Evolutionary conservation across 2,797 vertebrate genomes (phyloP).

Genomic region (Sibirionetta formosa): DNA sequence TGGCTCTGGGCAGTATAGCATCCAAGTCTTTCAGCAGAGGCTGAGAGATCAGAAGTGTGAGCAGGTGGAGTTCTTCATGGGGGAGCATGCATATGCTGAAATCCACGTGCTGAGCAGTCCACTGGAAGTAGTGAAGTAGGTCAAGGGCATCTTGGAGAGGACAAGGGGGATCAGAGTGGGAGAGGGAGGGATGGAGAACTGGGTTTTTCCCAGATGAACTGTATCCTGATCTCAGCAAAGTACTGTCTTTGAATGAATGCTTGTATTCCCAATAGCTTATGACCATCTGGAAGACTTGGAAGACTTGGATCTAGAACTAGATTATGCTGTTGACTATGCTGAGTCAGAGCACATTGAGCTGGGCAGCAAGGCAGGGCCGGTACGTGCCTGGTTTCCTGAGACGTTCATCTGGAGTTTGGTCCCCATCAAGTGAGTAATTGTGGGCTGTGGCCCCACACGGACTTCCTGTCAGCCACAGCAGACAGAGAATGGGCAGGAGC

Average conservation of each 20-base stretch:
- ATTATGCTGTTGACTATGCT: neutral
- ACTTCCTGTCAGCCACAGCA: neutral
- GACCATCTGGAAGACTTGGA: neutral
- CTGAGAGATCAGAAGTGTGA: neutral
- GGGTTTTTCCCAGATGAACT: neutral
- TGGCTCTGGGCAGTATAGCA: neutral
- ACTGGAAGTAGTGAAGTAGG: neutral
- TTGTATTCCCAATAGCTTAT: constrained; percentile 29
- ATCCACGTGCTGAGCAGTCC: neutral
- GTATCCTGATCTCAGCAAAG: neutral
- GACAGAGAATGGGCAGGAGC: neutral
- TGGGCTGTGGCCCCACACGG: neutral
- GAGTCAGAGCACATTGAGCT: neutral
- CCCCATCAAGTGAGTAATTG: constrained; percentile 81
- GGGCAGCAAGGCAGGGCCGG: neutral
- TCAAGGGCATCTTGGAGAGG: neutral
- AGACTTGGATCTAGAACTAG: neutral
- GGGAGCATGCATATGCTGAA: neutral
- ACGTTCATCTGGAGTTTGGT: constrained; percentile 92
- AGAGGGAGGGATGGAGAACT: neutral
- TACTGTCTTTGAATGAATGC: neutral
- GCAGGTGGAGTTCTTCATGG: neutral
- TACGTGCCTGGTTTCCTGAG: constrained; percentile 88
- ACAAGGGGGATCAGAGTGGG: neutral
- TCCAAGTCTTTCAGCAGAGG: neutral